phyloP scores from a whole-genome alignment of 1,140 invertebrate species.

The Dryas iulia region DNA sequence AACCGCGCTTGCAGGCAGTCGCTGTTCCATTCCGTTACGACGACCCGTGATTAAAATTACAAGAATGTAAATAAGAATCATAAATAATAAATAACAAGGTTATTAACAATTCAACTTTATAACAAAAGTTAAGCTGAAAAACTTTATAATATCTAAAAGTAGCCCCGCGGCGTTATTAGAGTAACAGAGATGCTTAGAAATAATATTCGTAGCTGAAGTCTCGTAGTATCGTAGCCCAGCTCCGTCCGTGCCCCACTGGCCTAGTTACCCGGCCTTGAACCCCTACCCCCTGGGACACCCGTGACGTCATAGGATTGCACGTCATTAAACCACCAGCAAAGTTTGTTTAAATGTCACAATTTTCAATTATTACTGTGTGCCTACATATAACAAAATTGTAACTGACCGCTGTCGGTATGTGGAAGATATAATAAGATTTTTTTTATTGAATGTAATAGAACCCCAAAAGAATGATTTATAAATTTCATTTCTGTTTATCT shows the following conservation, averaged over 20 bases:
- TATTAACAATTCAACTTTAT: background rate
- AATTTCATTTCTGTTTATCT: too few species aligned
- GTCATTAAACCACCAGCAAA: background rate
- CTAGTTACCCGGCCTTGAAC: slow-evolving; percentile 72
- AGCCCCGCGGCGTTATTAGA: background rate
- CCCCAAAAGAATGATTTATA: too few species aligned
- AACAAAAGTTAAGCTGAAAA: background rate
- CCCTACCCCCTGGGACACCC: slow-evolving; percentile 47
- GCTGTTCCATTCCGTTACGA: too few species aligned
- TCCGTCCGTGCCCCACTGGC: slow-evolving; percentile 66
- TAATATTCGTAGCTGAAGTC: slow-evolving; percentile 26
- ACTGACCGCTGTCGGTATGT: too few species aligned
- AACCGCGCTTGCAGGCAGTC: too few species aligned
- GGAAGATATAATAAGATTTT: too few species aligned
- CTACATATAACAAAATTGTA: too few species aligned
- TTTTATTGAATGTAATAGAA: too few species aligned
- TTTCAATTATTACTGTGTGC: too few species aligned
- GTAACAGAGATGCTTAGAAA: slow-evolving; percentile 10
- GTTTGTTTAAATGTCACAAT: background rate
- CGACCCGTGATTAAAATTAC: too few species aligned
- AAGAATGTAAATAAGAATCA: background rate
- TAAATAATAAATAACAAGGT: background rate
- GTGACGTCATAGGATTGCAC: slow-evolving; percentile 54
- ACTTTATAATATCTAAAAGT: background rate
- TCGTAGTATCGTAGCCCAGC: slow-evolving; percentile 52